Conservation (phyloP, 2,113 vertebrate species). For the Mirza zaza region DNA sequence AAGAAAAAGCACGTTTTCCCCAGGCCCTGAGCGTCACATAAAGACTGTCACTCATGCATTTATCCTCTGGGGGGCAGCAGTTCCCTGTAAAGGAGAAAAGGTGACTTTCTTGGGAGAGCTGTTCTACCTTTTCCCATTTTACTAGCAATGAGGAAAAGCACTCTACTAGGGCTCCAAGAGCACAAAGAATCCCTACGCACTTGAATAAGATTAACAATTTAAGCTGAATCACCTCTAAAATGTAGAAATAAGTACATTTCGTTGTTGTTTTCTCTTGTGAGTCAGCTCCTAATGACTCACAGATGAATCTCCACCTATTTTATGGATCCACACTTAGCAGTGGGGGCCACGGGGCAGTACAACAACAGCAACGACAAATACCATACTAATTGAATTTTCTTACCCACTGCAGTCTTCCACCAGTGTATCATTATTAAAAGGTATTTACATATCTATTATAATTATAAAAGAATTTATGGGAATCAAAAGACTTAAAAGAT, state of each 20-base stretch:
- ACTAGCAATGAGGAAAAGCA: neutral
- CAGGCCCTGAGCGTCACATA: neutral
- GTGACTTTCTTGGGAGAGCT: neutral
- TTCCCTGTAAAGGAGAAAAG: neutral
- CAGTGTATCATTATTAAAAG: neutral
- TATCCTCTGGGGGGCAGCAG: slow-evolving; percentile 12
- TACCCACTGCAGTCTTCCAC: neutral
- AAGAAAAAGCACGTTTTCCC: neutral
- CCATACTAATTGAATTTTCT: neutral
- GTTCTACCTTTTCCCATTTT: neutral
- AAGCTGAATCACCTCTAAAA: neutral
- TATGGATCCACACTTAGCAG: neutral
- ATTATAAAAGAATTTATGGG: neutral
- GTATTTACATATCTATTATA: neutral
- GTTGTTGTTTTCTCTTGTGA: neutral
- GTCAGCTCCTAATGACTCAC: neutral
- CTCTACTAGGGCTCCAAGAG: neutral
- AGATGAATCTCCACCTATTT: neutral
- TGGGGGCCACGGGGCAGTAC: no score
- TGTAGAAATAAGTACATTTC: neutral
- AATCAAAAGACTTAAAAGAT: neutral
- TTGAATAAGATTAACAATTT: neutral
- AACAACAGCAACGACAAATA: neutral
- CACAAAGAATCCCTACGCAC: neutral
- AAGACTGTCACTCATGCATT: neutral